Conservation (phyloP, 2,888 invertebrate species). For the Troides aeacus region DNA sequence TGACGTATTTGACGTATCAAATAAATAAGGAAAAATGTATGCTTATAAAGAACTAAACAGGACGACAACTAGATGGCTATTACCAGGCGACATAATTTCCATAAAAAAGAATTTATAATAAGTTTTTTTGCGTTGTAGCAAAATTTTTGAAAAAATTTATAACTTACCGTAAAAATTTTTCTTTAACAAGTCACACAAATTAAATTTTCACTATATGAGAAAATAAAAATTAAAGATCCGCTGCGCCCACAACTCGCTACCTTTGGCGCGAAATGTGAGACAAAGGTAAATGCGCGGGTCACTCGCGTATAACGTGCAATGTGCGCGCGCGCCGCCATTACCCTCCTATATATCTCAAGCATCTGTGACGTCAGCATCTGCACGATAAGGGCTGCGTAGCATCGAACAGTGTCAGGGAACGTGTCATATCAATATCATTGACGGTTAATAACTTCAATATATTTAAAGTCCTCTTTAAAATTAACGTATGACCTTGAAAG, state of each 20-base stretch:
- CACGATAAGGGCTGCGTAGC: conserved; percentile 43
- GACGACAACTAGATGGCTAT: not conserved
- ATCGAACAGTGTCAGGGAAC: conserved; percentile 41
- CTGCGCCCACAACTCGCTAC: conserved; percentile 43
- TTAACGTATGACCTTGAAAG: too few relatives aligned
- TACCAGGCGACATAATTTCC: not conserved
- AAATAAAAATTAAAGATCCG: conserved; percentile 36
- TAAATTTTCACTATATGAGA: conserved; percentile 57
- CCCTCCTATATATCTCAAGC: conserved; percentile 62
- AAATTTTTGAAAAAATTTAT: not conserved
- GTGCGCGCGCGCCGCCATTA: conserved; percentile 64
- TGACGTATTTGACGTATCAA: too few relatives aligned
- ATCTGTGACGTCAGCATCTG: conserved; percentile 58
- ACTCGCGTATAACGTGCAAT: conserved; percentile 58
- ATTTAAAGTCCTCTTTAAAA: not conserved
- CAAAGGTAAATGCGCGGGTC: conserved; percentile 55
- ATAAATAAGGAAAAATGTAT: too few relatives aligned
- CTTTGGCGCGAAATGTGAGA: conserved; percentile 49
- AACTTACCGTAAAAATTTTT: conserved; percentile 13
- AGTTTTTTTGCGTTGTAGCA: not conserved
- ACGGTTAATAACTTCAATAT: not conserved
- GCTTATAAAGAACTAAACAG: not conserved
- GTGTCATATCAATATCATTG: conserved; percentile 43
- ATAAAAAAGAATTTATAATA: not conserved
- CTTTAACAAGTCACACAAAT: conserved; percentile 37